Evolutionary conservation across 2,888 invertebrate genomes (phyloP), one percentile per base, ranked within the genome.

Genomic region (Parnassius mnemosyne): DNA sequence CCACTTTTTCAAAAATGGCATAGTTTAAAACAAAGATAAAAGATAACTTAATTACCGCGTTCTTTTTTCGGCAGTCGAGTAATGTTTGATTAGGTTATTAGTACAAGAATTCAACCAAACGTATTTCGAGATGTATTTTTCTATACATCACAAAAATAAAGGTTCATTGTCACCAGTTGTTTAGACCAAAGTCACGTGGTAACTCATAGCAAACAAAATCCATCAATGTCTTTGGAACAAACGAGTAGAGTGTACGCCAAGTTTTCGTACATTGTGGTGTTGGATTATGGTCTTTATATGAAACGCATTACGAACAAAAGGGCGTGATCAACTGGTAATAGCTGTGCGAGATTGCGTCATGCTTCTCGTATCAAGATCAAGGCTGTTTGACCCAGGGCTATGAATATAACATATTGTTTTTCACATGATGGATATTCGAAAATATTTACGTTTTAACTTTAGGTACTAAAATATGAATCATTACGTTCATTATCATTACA

Each of bases 311-410:
- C 13, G 57, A 41, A 50, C 47, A 16, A 49, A 12, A 11, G 49
- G 9, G 16, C 13, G 13, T 49, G n/a, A 9, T 46, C n/a, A 46
- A 25, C 3, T 54, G 16, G 10, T 16, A 54, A 54, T 54, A 54
- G 16, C 16, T 9, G 20, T 16, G 16, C 5, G 11, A 3, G 13
- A 54, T 54, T 54, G 54, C 54, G 44, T 54, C 54, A 54, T 54
- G 54, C 44, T 49, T 13, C 13, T 12, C 13, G 43, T 43, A 43
- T 43, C 54, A 54, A 54, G 54, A 54, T 54, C 54, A 54, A 54
- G 49, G 49, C 13, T 13, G n/a, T 49, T 13, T 13, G 49, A 49
- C 49, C 5, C 11, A 12, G 7, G n/a, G 46, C n/a, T 46, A 46
- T 46, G 46, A n/a, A 46, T 10, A n/a, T 46, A n/a, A 46, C 12